These are phyloP conservation scores for Danio rerio DNA, from an alignment of 2,113 vertebrate species.

Conservation along the genomic window GRCz12tu NC_133199.1:31191001-31191500, in stretches of 20 bases:
- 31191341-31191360: constrained; percentile 31
- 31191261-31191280: constrained; percentile 17
- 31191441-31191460: not conserved
- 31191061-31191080: constrained; percentile 16
- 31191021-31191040: constrained; percentile 27
- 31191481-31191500: not conserved
- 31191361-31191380: constrained; percentile 5
- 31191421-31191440: not conserved
- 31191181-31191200: constrained; percentile 26
- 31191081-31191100: constrained; percentile 40
- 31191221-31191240: constrained; percentile 29
- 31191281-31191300: constrained; percentile 33
- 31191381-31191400: constrained; percentile 21
- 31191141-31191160: constrained; percentile 17
- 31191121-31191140: constrained; percentile 1
- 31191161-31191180: constrained; percentile 36
- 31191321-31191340: constrained; percentile 23
- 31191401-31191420: constrained; percentile 5
- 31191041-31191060: constrained; percentile 8
- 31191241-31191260: constrained; percentile 26
- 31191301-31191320: constrained; percentile 25
- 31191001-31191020: not conserved
- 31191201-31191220: not conserved
- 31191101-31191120: constrained; percentile 37
- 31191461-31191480: not conserved